These are phyloP conservation scores for Erythrolamprus reginae DNA, from an alignment of 2,113 vertebrate species.

Conservation along the genomic window DNA sequence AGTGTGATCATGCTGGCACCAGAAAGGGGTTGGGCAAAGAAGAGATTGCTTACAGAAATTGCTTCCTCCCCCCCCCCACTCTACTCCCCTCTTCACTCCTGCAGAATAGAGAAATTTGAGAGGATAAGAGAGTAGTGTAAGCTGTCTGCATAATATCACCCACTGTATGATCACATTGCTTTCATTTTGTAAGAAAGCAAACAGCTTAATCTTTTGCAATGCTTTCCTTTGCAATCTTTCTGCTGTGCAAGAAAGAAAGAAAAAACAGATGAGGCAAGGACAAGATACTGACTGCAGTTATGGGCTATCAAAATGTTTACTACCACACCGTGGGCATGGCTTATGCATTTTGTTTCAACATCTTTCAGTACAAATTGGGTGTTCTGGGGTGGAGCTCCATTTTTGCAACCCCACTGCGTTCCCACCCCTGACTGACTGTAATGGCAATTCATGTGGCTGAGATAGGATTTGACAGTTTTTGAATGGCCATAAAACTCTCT, in stretches of 20 bases:
- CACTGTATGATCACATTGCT: neutral
- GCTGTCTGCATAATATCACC: neutral
- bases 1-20: neutral
- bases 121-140: neutral
- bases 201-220: neutral
- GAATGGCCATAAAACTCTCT: neutral
- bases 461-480: neutral
- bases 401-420: too few species aligned
- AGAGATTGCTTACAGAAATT: neutral
- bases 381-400: too few species aligned
- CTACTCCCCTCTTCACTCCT: neutral
- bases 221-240: neutral
- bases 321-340: too few species aligned
- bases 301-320: too few species aligned
- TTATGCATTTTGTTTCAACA: too few species aligned
- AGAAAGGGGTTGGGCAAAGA: neutral
- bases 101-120: neutral
- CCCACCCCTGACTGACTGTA: neutral
- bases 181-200: neutral
- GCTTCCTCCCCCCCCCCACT: neutral
- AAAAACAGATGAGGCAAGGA: neutral
- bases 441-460: neutral
- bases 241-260: neutral
- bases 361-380: too few species aligned
- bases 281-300: too few species aligned